Percentiles rank a stretch among this genome's conserved stretches.
phyloP scores from a whole-genome alignment of 1,140 invertebrate species.

The Diprion similis region DNA sequence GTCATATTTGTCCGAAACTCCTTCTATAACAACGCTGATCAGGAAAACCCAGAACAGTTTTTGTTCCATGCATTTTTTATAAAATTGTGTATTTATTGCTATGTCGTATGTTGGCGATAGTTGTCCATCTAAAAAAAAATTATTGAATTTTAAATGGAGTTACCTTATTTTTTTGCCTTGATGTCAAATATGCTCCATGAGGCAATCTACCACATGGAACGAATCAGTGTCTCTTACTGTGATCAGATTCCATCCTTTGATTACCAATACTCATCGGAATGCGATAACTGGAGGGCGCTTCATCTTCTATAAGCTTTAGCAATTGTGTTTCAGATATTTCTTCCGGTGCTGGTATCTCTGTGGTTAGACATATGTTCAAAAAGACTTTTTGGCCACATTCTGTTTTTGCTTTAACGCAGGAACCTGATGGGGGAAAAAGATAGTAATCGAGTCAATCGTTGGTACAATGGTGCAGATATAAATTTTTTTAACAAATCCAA shows the following conservation, averaged over 20 bases:
- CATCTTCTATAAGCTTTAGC: constrained; percentile 72
- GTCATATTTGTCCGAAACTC: constrained; percentile 47
- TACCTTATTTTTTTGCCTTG: not conserved
- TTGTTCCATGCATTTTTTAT: constrained; percentile 49
- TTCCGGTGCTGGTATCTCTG: constrained; percentile 78
- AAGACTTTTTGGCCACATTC: constrained; percentile 77
- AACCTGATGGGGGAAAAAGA: constrained; percentile 65
- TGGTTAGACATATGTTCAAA: constrained; percentile 79
- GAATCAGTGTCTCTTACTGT: constrained; percentile 49
- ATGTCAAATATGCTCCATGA: constrained; percentile 8
- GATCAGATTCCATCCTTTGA: constrained; percentile 79
- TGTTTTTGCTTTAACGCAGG: constrained; percentile 82
- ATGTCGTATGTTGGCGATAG: constrained; percentile 49
- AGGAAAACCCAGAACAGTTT: constrained; percentile 51
- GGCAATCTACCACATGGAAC: constrained; percentile 10
- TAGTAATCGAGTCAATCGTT: constrained; percentile 10
- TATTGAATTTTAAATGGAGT: not conserved
- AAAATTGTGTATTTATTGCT: constrained; percentile 50
- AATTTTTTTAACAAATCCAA: constrained; percentile 3
- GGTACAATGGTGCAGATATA: constrained; percentile 7
- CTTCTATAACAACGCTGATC: constrained; percentile 45
- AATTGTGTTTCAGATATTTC: constrained; percentile 82
- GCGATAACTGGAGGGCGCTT: constrained; percentile 74
- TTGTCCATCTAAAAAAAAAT: constrained; percentile 40
- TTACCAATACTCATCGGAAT: constrained; percentile 91